Conservation (phyloP, 2,113 vertebrate species). For the Pogona vitticeps region DNA sequence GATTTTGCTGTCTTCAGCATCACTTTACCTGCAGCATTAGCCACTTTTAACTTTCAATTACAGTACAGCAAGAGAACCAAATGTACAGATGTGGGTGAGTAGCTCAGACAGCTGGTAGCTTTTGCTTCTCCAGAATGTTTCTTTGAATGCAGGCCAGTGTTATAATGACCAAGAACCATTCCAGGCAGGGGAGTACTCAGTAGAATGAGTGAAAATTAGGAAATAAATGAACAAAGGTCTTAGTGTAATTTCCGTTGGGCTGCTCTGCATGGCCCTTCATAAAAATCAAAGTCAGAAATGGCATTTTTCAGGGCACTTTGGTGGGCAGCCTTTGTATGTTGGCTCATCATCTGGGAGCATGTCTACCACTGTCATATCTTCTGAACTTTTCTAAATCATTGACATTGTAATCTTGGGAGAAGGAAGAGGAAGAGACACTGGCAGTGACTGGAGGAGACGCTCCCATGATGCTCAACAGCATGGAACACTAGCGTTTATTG, state of each 20-base stretch:
- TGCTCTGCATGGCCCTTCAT: not conserved
- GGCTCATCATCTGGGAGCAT: not conserved
- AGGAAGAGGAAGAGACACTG: fast-evolving
- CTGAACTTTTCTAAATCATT: slow-evolving; percentile 13
- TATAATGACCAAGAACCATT: slow-evolving; percentile 16
- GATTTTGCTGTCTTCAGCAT: slow-evolving; percentile 32
- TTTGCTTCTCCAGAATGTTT: slow-evolving; percentile 7
- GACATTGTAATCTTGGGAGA: not conserved
- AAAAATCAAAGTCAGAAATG: not conserved
- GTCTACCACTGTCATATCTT: not conserved
- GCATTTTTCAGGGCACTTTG: not conserved
- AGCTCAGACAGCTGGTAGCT: slow-evolving; percentile 8
- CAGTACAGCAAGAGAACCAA: slow-evolving; percentile 16
- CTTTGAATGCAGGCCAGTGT: slow-evolving; percentile 21
- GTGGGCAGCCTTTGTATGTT: not conserved
- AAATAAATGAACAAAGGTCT: not conserved
- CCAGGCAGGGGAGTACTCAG: slow-evolving; percentile 16
- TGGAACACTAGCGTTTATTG: not conserved
- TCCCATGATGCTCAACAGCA: slow-evolving; percentile 8
- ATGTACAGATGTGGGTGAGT: not conserved
- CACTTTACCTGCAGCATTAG: slow-evolving; percentile 27
- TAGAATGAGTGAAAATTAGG: not conserved
- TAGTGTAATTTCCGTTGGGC: not conserved
- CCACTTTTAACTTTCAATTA: slow-evolving; percentile 37
- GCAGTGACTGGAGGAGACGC: not conserved